These are phyloP conservation scores for Synanthedon vespiformis DNA, from an alignment of 2,888 invertebrate genomes.

Conservation along the genomic window DNA sequence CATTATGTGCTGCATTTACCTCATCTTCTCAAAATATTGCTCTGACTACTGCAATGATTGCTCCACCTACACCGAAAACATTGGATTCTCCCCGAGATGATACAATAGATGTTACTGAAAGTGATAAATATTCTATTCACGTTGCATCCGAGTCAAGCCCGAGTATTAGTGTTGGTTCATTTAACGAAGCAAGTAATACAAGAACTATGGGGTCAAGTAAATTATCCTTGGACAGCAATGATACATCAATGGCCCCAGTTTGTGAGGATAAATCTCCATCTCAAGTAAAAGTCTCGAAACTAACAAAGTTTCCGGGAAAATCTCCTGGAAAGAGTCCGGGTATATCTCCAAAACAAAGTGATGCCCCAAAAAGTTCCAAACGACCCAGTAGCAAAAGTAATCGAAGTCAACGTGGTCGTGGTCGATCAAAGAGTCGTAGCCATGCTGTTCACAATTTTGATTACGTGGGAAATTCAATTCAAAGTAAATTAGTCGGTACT, in stretches of 20 bases:
- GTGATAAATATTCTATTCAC: slow-evolving; percentile 48
- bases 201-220: slow-evolving; percentile 25
- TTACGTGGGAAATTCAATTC: slow-evolving; percentile 75
- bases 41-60: slow-evolving; percentile 83
- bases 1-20: slow-evolving; percentile 82
- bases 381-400: slow-evolving; percentile 47
- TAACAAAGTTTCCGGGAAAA: slow-evolving; percentile 74
- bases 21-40: slow-evolving; percentile 86
- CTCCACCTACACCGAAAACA: slow-evolving; percentile 72
- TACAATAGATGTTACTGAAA: slow-evolving; percentile 37
- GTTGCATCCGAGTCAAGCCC: slow-evolving; percentile 48
- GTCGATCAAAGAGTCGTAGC: slow-evolving; percentile 59
- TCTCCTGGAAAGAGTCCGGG: slow-evolving; percentile 78
- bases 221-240: slow-evolving; percentile 46
- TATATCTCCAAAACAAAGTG: slow-evolving; percentile 76
- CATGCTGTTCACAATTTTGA: slow-evolving; percentile 42
- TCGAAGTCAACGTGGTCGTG: slow-evolving; percentile 58
- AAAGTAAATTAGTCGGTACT: slow-evolving; percentile 85
- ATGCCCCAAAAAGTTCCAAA: slow-evolving; percentile 45
- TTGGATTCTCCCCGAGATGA: slow-evolving; percentile 56
- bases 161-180: slow-evolving; percentile 47
- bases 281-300: slow-evolving; percentile 60
- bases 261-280: slow-evolving; percentile 38
- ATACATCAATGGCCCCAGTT: slow-evolving; percentile 34
- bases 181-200: slow-evolving; percentile 35